Percentiles rank a stretch among this genome's conserved stretches.
phyloP scores from a whole-genome alignment of 2,888 invertebrate species.

The Caenorhabditis sp. region DNA sequence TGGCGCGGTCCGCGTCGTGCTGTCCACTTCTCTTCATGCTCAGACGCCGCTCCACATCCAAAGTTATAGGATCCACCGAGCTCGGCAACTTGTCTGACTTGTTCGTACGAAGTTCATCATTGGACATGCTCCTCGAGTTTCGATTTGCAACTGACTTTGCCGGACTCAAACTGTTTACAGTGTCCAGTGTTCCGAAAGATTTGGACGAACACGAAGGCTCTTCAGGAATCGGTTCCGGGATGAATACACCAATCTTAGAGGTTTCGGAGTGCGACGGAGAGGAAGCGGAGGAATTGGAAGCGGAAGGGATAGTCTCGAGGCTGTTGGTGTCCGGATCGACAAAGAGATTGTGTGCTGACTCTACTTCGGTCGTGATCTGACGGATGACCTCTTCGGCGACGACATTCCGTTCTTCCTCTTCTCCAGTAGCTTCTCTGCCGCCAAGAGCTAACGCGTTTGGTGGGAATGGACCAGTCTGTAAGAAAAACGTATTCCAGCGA shows the following conservation, averaged over 20 bases:
- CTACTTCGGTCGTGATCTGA: slow-evolving; percentile 48
- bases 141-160: slow-evolving; percentile 26
- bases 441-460: slow-evolving; percentile 72
- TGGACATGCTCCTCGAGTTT: slow-evolving; percentile 41
- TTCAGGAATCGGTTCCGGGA: slow-evolving; percentile 14
- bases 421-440: slow-evolving; percentile 68
- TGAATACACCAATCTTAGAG: not conserved
- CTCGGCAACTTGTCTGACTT: slow-evolving; percentile 43
- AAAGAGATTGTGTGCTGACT: not conserved
- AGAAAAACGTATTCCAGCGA: too few species aligned
- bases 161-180: slow-evolving; percentile 19
- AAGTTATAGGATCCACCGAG: slow-evolving; percentile 75
- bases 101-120: slow-evolving; percentile 35
- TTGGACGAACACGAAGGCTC: slow-evolving; percentile 27
- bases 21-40: slow-evolving; percentile 74
- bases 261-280: slow-evolving; percentile 31
- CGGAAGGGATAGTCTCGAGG: slow-evolving; percentile 36
- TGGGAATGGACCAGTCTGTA: slow-evolving; percentile 75
- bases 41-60: slow-evolving; percentile 75
- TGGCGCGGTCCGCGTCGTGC: slow-evolving; percentile 44
- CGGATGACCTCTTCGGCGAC: slow-evolving; percentile 68
- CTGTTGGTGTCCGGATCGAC: not conserved
- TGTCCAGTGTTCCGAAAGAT: slow-evolving; percentile 15
- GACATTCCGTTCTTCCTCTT: slow-evolving; percentile 70
- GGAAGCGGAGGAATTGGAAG: slow-evolving; percentile 27